These are phyloP conservation scores for Mesorhabditis spiculigera DNA, from an alignment of 2,888 invertebrate genomes.

Conservation along the genomic window DNA sequence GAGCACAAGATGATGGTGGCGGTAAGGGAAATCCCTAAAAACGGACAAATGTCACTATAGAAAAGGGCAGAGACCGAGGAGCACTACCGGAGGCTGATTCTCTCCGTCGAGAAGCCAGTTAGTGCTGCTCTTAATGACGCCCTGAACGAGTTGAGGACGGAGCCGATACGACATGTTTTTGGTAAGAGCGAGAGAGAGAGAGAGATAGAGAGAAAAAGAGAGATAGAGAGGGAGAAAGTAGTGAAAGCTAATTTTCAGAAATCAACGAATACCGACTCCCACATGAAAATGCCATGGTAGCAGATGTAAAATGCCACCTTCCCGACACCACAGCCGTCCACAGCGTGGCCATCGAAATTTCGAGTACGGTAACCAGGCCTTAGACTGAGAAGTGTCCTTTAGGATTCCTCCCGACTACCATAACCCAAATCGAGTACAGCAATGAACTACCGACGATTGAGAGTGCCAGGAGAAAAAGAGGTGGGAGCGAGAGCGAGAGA, in stretches of 20 bases:
- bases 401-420: conserved; percentile 34
- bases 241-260: conserved; percentile 20
- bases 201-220: no score
- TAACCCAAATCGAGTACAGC: background rate
- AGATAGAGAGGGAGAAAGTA: no score
- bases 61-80: conserved; percentile 50
- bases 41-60: conserved; percentile 41
- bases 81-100: conserved; percentile 37
- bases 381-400: conserved; percentile 8
- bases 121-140: conserved; percentile 21
- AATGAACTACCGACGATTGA: conserved; percentile 11
- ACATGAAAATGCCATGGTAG: conserved; percentile 21
- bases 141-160: conserved; percentile 11
- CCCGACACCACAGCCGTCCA: conserved; percentile 36
- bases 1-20: background rate
- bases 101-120: conserved; percentile 36
- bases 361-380: conserved; percentile 21
- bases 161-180: background rate
- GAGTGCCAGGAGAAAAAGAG: conserved; percentile 11
- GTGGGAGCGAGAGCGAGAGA: conserved; percentile 8
- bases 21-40: conserved; percentile 26
- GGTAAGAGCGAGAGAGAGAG: background rate
- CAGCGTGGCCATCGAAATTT: conserved; percentile 39
- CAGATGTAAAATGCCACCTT: conserved; percentile 27
- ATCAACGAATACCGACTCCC: conserved; percentile 26